Percentiles rank a stretch among this genome's conserved stretches.
Evolutionary conservation across 2,888 invertebrate species (phyloP).

Genomic region (Periphyllus acericola): DNA sequence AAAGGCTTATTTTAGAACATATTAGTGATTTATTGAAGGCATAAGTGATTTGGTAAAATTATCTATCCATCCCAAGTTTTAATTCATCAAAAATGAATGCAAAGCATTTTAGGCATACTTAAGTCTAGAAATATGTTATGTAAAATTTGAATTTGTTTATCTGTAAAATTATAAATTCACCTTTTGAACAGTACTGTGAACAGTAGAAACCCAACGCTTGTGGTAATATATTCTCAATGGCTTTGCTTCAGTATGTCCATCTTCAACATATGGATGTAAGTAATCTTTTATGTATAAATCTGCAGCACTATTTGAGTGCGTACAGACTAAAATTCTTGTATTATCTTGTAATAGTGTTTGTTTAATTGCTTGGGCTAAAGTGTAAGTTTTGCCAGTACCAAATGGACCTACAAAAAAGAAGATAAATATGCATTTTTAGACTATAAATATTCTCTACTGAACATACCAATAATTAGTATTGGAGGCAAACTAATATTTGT

Average conservation of each 20-base stretch:
- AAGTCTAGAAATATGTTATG: too few species aligned
- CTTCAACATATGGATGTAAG: conserved; percentile 79
- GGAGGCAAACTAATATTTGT: conserved; percentile 75
- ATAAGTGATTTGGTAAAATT: too few species aligned
- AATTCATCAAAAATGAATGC: too few species aligned
- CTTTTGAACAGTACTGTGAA: conserved; percentile 76
- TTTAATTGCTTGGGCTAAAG: conserved; percentile 79
- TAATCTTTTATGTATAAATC: conserved; percentile 87
- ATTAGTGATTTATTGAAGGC: too few species aligned
- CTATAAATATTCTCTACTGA: too few species aligned
- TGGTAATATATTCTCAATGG: conserved; percentile 84
- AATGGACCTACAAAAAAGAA: conserved; percentile 72
- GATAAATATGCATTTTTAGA: neutral
- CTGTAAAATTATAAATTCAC: conserved; percentile 66
- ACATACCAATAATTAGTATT: conserved; percentile 74
- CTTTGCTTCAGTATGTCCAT: conserved; percentile 74
- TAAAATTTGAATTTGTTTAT: too few species aligned
- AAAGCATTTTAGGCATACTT: too few species aligned
- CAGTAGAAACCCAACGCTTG: conserved; percentile 82
- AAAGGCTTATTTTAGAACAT: too few species aligned
- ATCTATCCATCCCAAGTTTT: too few species aligned
- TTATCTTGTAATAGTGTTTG: conserved; percentile 74
- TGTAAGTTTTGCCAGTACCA: conserved; percentile 89
- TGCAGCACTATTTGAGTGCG: conserved; percentile 88
- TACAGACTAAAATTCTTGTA: conserved; percentile 81